phyloP scores from a whole-genome alignment of 2,888 invertebrate genomes.

The Noctua pronuba region DNA sequence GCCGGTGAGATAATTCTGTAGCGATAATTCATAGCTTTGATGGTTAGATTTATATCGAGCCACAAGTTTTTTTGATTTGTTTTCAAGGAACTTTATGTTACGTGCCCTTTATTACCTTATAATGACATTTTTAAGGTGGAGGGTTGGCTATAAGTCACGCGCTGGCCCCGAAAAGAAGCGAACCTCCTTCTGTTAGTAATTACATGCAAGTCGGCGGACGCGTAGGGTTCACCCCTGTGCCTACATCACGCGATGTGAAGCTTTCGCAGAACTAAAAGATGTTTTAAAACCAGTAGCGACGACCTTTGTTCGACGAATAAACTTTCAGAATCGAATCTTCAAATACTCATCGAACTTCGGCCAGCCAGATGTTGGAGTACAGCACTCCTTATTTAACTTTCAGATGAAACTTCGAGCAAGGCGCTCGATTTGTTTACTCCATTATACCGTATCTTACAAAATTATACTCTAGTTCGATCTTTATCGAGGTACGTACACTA shows the following conservation, averaged over 20 bases:
- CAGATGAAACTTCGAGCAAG: constrained; percentile 65
- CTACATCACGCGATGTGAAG: constrained; percentile 82
- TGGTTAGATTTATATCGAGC: constrained; percentile 57
- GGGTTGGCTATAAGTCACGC: constrained; percentile 83
- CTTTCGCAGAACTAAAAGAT: constrained; percentile 73
- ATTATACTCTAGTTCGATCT: constrained; percentile 62
- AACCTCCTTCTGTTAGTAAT: constrained; percentile 85
- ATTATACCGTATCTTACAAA: constrained; percentile 53
- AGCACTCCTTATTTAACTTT: constrained; percentile 76
- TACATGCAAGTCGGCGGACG: constrained; percentile 83
- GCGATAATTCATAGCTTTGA: constrained; percentile 55
- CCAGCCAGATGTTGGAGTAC: constrained; percentile 58
- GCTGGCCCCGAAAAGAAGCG: constrained; percentile 82
- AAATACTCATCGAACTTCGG: constrained; percentile 74
- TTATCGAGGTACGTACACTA: constrained; percentile 54
- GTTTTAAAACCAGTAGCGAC: constrained; percentile 57
- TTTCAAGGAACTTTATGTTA: constrained; percentile 75
- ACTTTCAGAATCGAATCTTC: constrained; percentile 69
- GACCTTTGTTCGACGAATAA: constrained; percentile 41
- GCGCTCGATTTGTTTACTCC: constrained; percentile 65
- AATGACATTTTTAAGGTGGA: constrained; percentile 77
- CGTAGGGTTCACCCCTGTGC: constrained; percentile 76
- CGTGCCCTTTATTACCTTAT: constrained; percentile 82
- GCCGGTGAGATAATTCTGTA: constrained; percentile 47
- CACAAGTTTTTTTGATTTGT: constrained; percentile 71